Evolutionary conservation across 23 tunicate genomes (phyloP).

Genomic region (Styela plicata): DNA sequence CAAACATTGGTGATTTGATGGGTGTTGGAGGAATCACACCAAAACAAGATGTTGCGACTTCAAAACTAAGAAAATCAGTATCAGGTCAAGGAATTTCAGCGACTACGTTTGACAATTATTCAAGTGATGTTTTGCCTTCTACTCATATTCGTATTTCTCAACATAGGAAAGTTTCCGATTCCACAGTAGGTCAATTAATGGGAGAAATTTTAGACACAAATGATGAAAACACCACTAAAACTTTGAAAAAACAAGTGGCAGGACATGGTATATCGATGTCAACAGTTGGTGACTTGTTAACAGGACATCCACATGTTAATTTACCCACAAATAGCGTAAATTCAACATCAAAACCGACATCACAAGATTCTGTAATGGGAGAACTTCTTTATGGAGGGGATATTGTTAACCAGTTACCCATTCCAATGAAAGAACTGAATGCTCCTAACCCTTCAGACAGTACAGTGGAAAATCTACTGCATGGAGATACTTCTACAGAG

Average conservation of each 20-base stretch:
- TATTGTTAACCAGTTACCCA: neutral
- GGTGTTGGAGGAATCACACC: neutral
- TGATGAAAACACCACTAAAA: neutral
- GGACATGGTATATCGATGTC: slow-evolving; percentile 9
- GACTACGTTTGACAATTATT: neutral
- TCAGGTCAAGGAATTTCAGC: slow-evolving; percentile 9
- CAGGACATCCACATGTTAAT: neutral
- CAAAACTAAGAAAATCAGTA: neutral
- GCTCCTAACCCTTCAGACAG: neutral
- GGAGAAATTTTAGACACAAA: neutral
- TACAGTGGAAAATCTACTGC: neutral
- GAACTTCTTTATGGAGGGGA: neutral
- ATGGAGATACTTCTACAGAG: neutral
- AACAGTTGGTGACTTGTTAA: neutral
- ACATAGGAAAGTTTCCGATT: neutral
- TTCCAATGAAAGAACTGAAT: neutral
- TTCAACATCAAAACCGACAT: neutral
- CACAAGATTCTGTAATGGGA: neutral
- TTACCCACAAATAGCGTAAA: neutral
- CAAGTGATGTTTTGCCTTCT: neutral
- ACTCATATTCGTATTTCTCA: neutral
- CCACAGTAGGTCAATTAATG: neutral
- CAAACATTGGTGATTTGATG: slow-evolving; percentile 7
- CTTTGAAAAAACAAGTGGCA: slow-evolving; percentile 9
- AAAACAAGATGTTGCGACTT: neutral